These are phyloP conservation scores for Solea solea DNA, from an alignment of 2,113 vertebrate species.

Conservation along the genomic window DNA sequence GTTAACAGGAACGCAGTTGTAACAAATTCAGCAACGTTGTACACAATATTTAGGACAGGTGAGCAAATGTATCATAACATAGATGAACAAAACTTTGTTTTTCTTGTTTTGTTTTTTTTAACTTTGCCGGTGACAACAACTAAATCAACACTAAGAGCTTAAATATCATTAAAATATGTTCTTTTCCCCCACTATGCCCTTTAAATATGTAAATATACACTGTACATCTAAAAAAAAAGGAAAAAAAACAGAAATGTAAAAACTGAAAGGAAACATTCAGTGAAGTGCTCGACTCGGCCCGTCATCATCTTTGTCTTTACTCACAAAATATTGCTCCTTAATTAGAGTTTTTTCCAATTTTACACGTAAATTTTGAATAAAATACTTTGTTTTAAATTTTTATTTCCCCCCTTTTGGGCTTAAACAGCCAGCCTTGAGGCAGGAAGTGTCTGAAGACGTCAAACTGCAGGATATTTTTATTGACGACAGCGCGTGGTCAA, in stretches of 20 bases:
- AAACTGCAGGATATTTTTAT: conserved; percentile 16
- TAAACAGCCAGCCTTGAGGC: not conserved
- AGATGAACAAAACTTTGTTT: conserved; percentile 11
- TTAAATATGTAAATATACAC: conserved; percentile 21
- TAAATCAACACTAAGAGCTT: conserved; percentile 3
- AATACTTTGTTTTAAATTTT: too few species aligned
- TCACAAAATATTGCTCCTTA: conserved; percentile 1
- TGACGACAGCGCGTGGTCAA: conserved; percentile 1
- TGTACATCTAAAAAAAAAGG: conserved; percentile 23
- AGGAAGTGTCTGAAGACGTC: conserved; percentile 25
- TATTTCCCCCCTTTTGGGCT: not conserved
- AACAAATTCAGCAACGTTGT: conserved; percentile 38
- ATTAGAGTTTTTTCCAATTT: conserved; percentile 4
- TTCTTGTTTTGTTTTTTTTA: not conserved
- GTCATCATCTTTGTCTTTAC: conserved; percentile 1
- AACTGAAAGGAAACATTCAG: not conserved
- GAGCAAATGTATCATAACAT: conserved; percentile 26
- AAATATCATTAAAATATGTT: not conserved
- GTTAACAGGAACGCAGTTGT: conserved; percentile 36
- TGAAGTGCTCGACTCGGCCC: conserved; percentile 8
- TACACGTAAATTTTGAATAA: not conserved
- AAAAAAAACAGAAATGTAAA: conserved; percentile 1
- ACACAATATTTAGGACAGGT: conserved; percentile 31
- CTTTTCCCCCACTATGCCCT: conserved; percentile 7
- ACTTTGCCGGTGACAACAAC: conserved; percentile 31